Evolutionary conservation across 2,797 vertebrate species (phyloP).

Genomic region (Crocodylus rhombifer): DNA sequence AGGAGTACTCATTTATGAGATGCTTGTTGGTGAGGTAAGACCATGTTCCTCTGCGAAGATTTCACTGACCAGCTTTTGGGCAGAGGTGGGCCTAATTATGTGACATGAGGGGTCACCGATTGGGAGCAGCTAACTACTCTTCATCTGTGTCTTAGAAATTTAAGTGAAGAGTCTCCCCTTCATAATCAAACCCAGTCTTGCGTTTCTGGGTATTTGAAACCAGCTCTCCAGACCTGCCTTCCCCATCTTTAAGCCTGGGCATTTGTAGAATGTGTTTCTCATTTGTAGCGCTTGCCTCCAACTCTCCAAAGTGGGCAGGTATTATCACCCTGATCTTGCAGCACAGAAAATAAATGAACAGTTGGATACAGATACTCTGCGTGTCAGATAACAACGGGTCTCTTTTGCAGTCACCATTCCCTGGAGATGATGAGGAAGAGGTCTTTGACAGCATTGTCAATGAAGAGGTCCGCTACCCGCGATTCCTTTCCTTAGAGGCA

Average conservation of each 20-base stretch:
- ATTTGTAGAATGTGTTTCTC: not conserved
- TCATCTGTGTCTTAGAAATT: not conserved
- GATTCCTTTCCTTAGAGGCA: conserved; percentile 86
- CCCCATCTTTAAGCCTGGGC: too few species aligned
- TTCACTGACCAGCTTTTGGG: not conserved
- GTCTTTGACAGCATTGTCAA: conserved; percentile 98
- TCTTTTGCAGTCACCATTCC: conserved; percentile 90
- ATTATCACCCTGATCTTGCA: not conserved
- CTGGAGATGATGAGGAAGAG: conserved; percentile 96
- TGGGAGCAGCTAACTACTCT: not conserved
- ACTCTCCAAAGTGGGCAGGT: not conserved
- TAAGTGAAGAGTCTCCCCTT: too few species aligned
- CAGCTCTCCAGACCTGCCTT: not conserved
- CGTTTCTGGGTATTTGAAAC: not conserved
- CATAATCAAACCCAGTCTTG: not conserved
- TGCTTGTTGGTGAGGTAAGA: conserved; percentile 96
- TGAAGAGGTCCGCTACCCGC: conserved; percentile 89
- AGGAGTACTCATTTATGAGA: conserved; percentile 95
- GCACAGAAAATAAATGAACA: not conserved
- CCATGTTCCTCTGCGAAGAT: not conserved
- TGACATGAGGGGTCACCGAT: not conserved
- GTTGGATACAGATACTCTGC: not conserved
- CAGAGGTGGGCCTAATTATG: not conserved
- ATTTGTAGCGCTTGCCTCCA: not conserved
- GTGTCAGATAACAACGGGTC: conserved; percentile 33